Conservation (phyloP, 2,797 vertebrate genomes). For the Hydrolagus colliei region DNA sequence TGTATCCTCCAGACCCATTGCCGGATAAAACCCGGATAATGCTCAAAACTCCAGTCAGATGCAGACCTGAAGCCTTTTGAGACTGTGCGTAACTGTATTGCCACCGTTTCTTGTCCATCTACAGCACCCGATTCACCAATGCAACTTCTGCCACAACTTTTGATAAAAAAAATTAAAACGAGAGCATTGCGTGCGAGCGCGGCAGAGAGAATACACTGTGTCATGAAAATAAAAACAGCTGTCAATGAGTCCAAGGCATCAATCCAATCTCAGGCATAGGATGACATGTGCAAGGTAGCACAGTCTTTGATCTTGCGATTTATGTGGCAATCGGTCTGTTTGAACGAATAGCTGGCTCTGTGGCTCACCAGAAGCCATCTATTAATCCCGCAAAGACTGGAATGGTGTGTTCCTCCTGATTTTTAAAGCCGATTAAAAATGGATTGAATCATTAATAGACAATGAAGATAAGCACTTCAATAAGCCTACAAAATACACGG, state of each 20-base stretch:
- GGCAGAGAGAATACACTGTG: no score
- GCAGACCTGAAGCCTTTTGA: no score
- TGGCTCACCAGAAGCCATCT: not conserved
- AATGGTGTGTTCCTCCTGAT: no score
- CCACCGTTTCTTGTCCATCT: not conserved
- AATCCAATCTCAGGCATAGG: conserved; percentile 12
- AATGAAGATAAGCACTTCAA: no score
- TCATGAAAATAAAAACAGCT: not conserved
- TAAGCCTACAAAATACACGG: no score
- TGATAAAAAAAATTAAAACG: not conserved
- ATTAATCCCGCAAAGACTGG: no score
- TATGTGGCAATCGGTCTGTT: conserved; percentile 7
- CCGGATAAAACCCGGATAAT: not conserved
- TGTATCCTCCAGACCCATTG: not conserved
- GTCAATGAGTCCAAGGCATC: conserved; percentile 1
- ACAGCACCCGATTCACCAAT: not conserved
- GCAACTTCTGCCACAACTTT: not conserved
- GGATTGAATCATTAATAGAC: no score
- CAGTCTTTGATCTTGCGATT: not conserved
- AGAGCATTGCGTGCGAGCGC: not conserved
- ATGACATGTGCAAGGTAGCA: not conserved
- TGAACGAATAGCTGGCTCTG: conserved; percentile 17
- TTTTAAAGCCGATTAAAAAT: no score
- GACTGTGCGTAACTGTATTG: not conserved
- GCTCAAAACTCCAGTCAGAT: not conserved